A percentile compares a stretch with the other conserved stretches of the same genome.
Evolutionary conservation across 2,113 vertebrate genomes (phyloP).

Genomic region (Saimiri boliviensis): DNA sequence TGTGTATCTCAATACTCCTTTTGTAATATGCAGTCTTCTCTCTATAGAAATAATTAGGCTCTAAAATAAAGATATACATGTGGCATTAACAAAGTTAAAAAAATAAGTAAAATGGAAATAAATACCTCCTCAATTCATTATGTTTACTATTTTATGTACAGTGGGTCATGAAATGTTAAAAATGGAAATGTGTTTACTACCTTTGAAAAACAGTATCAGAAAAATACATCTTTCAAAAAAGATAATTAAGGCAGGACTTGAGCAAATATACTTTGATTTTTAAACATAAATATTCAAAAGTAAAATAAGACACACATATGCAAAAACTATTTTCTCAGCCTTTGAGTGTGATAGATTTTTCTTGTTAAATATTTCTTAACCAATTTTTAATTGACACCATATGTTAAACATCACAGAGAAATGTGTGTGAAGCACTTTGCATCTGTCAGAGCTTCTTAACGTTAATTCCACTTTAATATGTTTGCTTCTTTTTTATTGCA

Average conservation of each 20-base stretch:
- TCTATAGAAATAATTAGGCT: neutral
- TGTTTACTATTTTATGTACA: neutral
- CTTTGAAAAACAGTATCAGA: neutral
- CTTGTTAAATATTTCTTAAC: constrained; percentile 85
- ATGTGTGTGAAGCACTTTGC: constrained; percentile 77
- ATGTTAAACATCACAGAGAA: constrained; percentile 82
- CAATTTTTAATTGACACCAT: constrained; percentile 85
- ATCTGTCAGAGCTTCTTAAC: constrained; percentile 80
- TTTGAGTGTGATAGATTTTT: constrained; percentile 71
- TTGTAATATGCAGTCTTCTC: neutral
- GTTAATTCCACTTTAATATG: constrained; percentile 79
- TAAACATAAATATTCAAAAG: constrained; percentile 60
- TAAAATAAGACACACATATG: constrained; percentile 64
- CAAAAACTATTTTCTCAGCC: constrained; percentile 76
- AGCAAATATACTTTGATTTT: constrained; percentile 50
- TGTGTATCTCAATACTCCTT: neutral
- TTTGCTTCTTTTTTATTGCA: constrained; percentile 72
- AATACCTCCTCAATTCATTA: neutral
- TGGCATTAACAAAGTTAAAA: neutral
- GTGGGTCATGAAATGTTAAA: neutral
- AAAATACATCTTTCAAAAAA: neutral
- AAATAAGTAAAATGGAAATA: neutral
- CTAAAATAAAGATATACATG: neutral
- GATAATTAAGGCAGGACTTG: constrained; percentile 38
- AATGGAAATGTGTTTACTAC: neutral